phyloP scores from a whole-genome alignment of 2,797 vertebrate species.

The Falco columbarius region DNA sequence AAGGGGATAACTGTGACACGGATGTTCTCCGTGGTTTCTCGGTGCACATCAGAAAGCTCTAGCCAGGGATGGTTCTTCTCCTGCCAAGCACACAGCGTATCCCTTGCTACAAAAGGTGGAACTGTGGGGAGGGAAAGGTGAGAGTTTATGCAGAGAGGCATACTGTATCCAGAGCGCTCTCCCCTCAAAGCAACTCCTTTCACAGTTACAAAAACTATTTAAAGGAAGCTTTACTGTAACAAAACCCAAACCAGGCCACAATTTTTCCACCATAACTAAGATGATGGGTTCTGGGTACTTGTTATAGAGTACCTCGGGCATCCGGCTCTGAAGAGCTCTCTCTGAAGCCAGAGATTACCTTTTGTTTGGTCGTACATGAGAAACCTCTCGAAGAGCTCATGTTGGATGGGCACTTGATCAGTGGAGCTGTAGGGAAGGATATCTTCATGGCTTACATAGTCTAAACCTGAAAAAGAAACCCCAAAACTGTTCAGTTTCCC shows the following conservation, averaged over 20 bases:
- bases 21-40: conserved; percentile 97
- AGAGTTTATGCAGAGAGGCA: neutral
- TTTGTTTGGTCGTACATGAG: conserved; percentile 91
- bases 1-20: conserved; percentile 97
- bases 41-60: conserved; percentile 96
- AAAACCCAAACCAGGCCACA: neutral
- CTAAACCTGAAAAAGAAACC: conserved; percentile 83
- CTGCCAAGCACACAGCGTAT: conserved; percentile 96
- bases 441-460: conserved; percentile 98
- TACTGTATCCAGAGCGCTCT: neutral
- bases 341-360: conserved; percentile 77
- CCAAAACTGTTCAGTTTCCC: neutral
- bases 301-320: neutral
- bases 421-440: conserved; percentile 96
- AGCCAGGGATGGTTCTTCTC: conserved; percentile 99
- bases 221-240: neutral
- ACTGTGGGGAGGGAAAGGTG: conserved; percentile 59
- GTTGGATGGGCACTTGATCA: conserved; percentile 95
- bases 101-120: conserved; percentile 90
- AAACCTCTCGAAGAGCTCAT: conserved; percentile 97
- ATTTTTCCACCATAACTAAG: neutral
- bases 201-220: neutral
- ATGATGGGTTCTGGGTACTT: neutral
- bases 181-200: neutral
- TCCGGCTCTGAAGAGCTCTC: neutral